Base-by-base conservation (phyloP, 2,888 invertebrate genomes). In the Altica lythri region DNA sequence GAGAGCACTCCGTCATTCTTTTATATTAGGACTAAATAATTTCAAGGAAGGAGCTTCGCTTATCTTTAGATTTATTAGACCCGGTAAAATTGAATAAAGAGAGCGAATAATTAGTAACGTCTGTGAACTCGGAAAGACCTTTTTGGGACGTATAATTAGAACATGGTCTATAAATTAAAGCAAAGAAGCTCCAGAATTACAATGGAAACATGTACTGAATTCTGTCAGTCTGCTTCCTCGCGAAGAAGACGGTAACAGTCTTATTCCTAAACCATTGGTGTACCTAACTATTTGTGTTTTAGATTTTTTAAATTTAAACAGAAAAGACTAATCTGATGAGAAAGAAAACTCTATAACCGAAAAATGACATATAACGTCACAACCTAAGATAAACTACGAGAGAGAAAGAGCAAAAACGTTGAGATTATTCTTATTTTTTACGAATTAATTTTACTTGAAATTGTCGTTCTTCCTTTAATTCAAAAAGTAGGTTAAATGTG, bases 111-210 rank as follows among this genome's bases (percentile, higher is more conserved):
- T 71, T 71, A 71, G 71, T 67, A 67, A 68, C 64, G 66, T 66
- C 64, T 64, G 65, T 64, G 65, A 63, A 66, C 58, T 50, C 55
- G 32, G 65, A 60, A 62, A 60, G 65, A 64, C 68, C 65, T 64
- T 61, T 66, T 61, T 59, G 65, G 65, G 67, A 69, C 66, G 68
- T 69, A 70, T 72, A 72, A 71, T 69, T 69, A 67, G 67, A 70
- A 70, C 70, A 68, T 67, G 67, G 68, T 59, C 70, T 68, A 71
- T 72, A 72, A 72, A 72, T 72, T 72, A 69, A 40, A 63, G 61
- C 61, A 65, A 66, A 67, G 65, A 68, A 68, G 64, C 64, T 59
- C 63, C 55, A 62, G 68, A 69, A 69, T 70, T 71, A 69, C 66
- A 66, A 65, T 66, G 65, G 63, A 66, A 65, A 69, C 68, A 68